These are phyloP conservation scores for Amaurobius ferox DNA, from an alignment of 2,888 invertebrate genomes.

Conservation along the genomic window DNA sequence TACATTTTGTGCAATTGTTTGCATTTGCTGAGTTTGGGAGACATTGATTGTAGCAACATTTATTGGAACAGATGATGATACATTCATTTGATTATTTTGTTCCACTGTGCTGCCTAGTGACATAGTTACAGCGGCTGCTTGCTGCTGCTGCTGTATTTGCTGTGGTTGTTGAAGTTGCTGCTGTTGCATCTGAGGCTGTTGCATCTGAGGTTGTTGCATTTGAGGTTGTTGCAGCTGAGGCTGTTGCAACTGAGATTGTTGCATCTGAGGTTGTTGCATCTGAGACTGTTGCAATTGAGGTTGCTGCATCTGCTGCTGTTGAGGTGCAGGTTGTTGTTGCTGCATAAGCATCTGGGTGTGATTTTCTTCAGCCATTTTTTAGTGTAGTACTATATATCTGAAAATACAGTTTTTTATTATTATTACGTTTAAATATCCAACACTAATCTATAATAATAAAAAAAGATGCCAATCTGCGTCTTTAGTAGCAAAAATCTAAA, in stretches of 20 bases:
- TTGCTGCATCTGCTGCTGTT: slow-evolving; percentile 33
- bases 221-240: slow-evolving; percentile 28
- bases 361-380: slow-evolving; percentile 60
- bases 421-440: too few species aligned
- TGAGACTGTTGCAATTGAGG: slow-evolving; percentile 32
- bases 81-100: slow-evolving; percentile 43
- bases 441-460: too few species aligned
- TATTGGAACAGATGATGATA: slow-evolving; percentile 26
- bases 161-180: not conserved
- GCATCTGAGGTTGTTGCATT: slow-evolving; percentile 17
- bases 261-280: slow-evolving; percentile 27
- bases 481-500: too few species aligned
- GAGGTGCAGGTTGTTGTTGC: slow-evolving; percentile 20
- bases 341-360: slow-evolving; percentile 44
- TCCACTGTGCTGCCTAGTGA: slow-evolving; percentile 32
- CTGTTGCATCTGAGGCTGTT: slow-evolving; percentile 16
- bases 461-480: too few species aligned
- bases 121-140: slow-evolving; percentile 26
- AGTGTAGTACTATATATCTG: too few species aligned
- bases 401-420: too few species aligned
- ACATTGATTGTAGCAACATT: slow-evolving; percentile 50
- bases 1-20: slow-evolving; percentile 23
- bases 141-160: slow-evolving; percentile 29
- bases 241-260: slow-evolving; percentile 27
- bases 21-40: slow-evolving; percentile 38